Percentiles rank a stretch among this genome's conserved stretches.
phyloP scores from a whole-genome alignment of 2,888 invertebrate genomes.

The Lasioglossum leucozonium region DNA sequence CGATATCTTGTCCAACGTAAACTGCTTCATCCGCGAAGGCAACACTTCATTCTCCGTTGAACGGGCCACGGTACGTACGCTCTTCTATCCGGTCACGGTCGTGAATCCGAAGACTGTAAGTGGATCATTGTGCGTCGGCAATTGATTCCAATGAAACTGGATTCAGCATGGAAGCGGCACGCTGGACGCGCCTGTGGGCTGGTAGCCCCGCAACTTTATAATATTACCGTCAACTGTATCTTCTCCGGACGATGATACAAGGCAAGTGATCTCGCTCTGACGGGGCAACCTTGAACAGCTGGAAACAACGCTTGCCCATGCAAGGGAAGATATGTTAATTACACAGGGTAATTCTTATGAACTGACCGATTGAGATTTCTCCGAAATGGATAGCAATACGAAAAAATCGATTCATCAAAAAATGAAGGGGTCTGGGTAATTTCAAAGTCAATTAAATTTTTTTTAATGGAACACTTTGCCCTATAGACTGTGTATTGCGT shows the following conservation, averaged over 20 bases:
- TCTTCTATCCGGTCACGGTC: neutral
- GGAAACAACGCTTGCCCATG: neutral
- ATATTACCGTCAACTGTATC: neutral
- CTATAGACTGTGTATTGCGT: too few species aligned
- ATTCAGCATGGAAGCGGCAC: neutral
- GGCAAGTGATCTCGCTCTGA: neutral
- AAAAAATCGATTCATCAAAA: too few species aligned
- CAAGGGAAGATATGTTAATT: neutral
- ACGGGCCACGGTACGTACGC: neutral
- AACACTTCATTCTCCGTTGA: slow-evolving; percentile 45
- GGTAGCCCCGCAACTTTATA: neutral
- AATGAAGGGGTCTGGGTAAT: too few species aligned
- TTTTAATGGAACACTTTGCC: too few species aligned
- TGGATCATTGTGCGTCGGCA: slow-evolving; percentile 10
- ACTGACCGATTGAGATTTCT: too few species aligned
- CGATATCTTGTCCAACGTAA: slow-evolving; percentile 70
- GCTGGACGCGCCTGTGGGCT: neutral
- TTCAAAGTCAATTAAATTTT: too few species aligned
- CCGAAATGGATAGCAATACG: too few species aligned
- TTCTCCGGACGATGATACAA: neutral
- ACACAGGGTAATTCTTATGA: too few species aligned
- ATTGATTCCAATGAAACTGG: slow-evolving; percentile 31
- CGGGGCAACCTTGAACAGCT: neutral
- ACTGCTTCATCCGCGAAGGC: slow-evolving; percentile 69
- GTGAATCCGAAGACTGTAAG: neutral